Percentiles rank a stretch among this genome's conserved stretches.
Conservation (phyloP, 1,140 invertebrate genomes). For the Bombus waltoni region DNA sequence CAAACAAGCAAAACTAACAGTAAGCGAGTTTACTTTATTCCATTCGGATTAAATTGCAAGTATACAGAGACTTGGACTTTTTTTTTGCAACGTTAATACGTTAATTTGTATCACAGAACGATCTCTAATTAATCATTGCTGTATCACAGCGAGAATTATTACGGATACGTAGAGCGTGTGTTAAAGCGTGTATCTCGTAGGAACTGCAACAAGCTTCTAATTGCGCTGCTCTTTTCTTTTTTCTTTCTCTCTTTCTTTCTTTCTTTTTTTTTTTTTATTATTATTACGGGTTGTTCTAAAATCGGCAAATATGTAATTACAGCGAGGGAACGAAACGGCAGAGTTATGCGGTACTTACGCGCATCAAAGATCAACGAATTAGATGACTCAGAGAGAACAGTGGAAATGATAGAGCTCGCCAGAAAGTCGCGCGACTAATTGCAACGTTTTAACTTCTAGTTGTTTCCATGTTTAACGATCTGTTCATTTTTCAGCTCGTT, state of each 20-base stretch:
- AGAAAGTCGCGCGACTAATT: conserved; percentile 47
- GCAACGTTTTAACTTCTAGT: conserved; percentile 51
- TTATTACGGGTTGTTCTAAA: not conserved
- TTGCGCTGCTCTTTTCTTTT: not conserved
- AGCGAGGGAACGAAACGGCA: not conserved
- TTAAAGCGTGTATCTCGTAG: not conserved
- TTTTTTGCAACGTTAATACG: not conserved
- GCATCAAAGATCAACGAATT: conserved; percentile 20
- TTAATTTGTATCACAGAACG: too few species aligned
- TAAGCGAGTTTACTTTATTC: too few species aligned
- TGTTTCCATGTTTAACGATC: conserved; percentile 47
- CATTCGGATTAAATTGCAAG: not conserved
- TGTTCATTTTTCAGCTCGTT: conserved; percentile 30
- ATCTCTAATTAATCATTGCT: too few species aligned
- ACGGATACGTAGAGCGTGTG: not conserved
- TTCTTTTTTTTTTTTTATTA: too few species aligned
- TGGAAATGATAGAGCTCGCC: conserved; percentile 41
- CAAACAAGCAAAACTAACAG: not conserved
- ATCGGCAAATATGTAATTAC: conserved; percentile 24
- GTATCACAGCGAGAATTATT: not conserved
- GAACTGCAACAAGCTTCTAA: not conserved
- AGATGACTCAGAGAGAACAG: conserved; percentile 46
- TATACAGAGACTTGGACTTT: not conserved
- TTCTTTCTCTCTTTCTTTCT: too few species aligned
- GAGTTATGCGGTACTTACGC: not conserved